phyloP scores from a whole-genome alignment of 2,888 invertebrate genomes.

The Acholoe squamosa region DNA sequence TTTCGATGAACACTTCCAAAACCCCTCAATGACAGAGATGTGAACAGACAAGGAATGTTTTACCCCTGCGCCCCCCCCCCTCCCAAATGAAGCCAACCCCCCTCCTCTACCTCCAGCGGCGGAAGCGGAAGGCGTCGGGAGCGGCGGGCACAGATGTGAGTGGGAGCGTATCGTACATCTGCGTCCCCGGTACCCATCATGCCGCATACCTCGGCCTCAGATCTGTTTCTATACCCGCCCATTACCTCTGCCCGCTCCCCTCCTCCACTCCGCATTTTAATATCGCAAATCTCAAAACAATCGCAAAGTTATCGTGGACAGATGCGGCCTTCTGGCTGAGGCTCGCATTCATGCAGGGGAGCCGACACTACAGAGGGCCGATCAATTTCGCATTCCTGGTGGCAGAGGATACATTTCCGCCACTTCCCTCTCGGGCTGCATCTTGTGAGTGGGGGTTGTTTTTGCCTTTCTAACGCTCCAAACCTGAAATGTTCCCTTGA shows the following conservation, averaged over 20 bases:
- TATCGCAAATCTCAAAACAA: conserved; percentile 55
- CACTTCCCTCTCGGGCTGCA: no score
- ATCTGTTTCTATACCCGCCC: conserved; percentile 46
- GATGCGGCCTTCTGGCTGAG: not conserved
- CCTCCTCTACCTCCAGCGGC: not conserved
- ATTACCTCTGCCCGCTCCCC: conserved; percentile 5
- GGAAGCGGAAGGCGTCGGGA: not conserved
- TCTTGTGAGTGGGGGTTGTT: no score
- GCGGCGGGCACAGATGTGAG: not conserved
- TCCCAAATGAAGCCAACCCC: not conserved
- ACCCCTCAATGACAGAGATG: conserved; percentile 5
- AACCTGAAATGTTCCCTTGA: conserved; percentile 57
- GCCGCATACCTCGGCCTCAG: conserved; percentile 33
- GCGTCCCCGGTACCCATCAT: not conserved
- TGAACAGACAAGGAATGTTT: not conserved
- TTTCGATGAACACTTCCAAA: not conserved
- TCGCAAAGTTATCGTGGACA: conserved; percentile 49
- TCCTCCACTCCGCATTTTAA: conserved; percentile 7
- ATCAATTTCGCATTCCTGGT: conserved; percentile 36
- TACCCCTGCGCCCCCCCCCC: not conserved
- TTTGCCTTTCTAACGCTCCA: not conserved
- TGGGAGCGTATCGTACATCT: not conserved
- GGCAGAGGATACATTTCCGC: conserved; percentile 36
- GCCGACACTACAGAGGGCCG: not conserved
- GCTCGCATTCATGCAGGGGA: no score